A percentile compares a stretch with the other conserved stretches of the same genome.
phyloP scores from a whole-genome alignment of 2,888 invertebrate genomes.

The Eremobia ochroleuca region DNA sequence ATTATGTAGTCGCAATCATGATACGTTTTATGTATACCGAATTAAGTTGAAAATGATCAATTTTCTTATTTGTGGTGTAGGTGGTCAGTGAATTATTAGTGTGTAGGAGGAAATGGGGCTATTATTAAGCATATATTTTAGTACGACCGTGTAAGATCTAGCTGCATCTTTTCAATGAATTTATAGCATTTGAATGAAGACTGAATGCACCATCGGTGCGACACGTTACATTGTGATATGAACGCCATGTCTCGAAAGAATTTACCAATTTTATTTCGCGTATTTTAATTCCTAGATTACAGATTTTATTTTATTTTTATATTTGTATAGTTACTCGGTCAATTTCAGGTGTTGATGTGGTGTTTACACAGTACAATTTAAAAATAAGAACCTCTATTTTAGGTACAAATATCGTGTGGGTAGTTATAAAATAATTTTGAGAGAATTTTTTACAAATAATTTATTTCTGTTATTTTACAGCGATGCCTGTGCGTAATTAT shows the following conservation, averaged over 20 bases:
- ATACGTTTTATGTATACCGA: not conserved
- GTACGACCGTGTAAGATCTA: constrained; percentile 10
- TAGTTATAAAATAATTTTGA: constrained; percentile 14
- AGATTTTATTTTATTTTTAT: not conserved
- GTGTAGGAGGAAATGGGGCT: constrained; percentile 41
- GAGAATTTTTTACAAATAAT: constrained; percentile 30
- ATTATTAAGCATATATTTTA: constrained; percentile 23
- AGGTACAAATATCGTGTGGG: constrained; percentile 9
- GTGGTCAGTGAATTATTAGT: constrained; percentile 45
- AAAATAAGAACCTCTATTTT: constrained; percentile 7
- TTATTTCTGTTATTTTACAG: constrained; percentile 32
- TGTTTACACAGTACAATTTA: constrained; percentile 1
- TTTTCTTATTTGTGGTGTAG: constrained; percentile 29
- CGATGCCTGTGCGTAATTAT: not conserved
- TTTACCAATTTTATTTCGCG: constrained; percentile 15
- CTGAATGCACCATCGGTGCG: constrained; percentile 52
- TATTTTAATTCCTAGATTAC: constrained; percentile 5
- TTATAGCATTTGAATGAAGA: constrained; percentile 56
- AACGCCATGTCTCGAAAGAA: constrained; percentile 53
- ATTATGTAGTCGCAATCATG: no score
- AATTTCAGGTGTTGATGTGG: not conserved
- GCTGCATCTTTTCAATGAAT: constrained; percentile 30
- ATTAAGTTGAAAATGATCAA: constrained; percentile 12
- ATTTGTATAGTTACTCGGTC: constrained; percentile 2
- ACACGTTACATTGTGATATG: constrained; percentile 56